Conservation (phyloP, 1,140 invertebrate genomes). For the Apis mellifera region Amel_HAv3.1 CM009940.2:3778501-3779000, state of each 20-base stretch:
- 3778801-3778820: no score
- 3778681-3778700: no score
- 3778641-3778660: background rate
- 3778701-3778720: no score
- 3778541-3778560: background rate
- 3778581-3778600: background rate
- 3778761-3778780: no score
- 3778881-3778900: no score
- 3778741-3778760: no score
- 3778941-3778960: background rate
- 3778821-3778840: no score
- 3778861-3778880: background rate
- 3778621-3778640: background rate
- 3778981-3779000: background rate
- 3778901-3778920: slow-evolving; percentile 35
- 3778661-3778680: no score
- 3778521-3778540: background rate
- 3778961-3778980: no score
- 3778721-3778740: no score
- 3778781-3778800: no score
- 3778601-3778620: background rate
- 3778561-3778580: slow-evolving; percentile 5
- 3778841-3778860: background rate
- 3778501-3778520: slow-evolving; percentile 21
- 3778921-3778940: slow-evolving; percentile 42